Evolutionary conservation across 1,140 invertebrate species (phyloP).

Genomic region (Drosophila obscura): DNA sequence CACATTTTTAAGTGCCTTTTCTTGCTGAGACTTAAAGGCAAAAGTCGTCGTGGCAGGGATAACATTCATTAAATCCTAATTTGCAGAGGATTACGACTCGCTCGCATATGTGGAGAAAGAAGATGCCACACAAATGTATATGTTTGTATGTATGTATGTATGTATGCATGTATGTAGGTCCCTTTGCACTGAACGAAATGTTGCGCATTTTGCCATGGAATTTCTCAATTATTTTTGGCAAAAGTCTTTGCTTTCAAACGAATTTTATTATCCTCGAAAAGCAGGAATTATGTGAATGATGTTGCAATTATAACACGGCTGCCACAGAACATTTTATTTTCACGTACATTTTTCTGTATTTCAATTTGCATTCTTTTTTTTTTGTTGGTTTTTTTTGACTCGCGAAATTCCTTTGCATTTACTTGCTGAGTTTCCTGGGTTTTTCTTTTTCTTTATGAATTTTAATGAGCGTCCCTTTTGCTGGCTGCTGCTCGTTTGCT

Average conservation of each 20-base stretch:
- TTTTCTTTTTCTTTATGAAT: constrained; percentile 63
- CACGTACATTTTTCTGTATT: constrained; percentile 56
- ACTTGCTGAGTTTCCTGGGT: background rate
- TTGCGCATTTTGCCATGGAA: constrained; percentile 48
- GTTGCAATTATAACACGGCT: constrained; percentile 66
- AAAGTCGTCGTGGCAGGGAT: constrained; percentile 29
- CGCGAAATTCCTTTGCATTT: constrained; percentile 23
- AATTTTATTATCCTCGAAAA: constrained; percentile 67
- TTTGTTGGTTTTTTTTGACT: constrained; percentile 12
- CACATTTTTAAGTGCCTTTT: constrained; percentile 25
- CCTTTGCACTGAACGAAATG: constrained; percentile 15
- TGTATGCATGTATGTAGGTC: too few relatives aligned
- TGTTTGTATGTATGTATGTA: too few relatives aligned
- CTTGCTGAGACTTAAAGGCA: background rate
- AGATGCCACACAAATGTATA: too few relatives aligned
- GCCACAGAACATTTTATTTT: constrained; percentile 65
- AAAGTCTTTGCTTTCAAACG: constrained; percentile 47
- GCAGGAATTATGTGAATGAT: constrained; percentile 43
- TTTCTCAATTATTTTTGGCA: constrained; percentile 53
- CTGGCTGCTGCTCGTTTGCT: constrained; percentile 49
- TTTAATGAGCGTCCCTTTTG: constrained; percentile 67
- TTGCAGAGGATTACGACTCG: constrained; percentile 47
- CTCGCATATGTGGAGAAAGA: constrained; percentile 28
- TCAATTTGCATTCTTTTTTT: constrained; percentile 63
- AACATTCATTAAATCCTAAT: constrained; percentile 62